Evolutionary conservation across 2,888 invertebrate genomes (phyloP), one percentile per base, ranked within the genome.

Genomic region (Nomada ruficornis): DNA sequence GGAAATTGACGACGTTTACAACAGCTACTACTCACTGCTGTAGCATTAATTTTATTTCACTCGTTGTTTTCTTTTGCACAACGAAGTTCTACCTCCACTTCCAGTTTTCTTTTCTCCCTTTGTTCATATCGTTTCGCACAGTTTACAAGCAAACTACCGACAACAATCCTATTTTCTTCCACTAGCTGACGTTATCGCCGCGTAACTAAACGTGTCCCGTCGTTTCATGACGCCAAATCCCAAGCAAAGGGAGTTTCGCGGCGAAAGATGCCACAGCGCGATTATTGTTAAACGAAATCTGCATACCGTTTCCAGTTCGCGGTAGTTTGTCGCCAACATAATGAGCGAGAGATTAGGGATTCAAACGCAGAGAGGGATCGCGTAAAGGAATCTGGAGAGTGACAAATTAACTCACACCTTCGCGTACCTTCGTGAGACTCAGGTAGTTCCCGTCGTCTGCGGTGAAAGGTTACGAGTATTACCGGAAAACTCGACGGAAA

Each of bases 381-480:
- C 36, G 36, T 71, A 65, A 69, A 76, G 69, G 82, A 77, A 70
- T 59, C 75, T 44, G 60, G 71, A 55, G 64, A 72, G 80, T 80
- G 83, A 86, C 81, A 77, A 84, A 84, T 88, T 86, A 88, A 77
- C 83, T 83, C 63, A 65, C 76, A 63, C 60, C 55, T 77, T 36
- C 55, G 47, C 42, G n/a, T 18, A 47, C 80, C 79, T 80, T 72
- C 77, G 77, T 67, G 85, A 70, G 79, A 85, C 79, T 75, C 75
- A 63, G 71, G 57, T 82, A 72, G 47, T 54, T 69, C 55, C 29
- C 60, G 23, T 55, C 73, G 23, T 54, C 70, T 67, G 47, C 26
- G 62, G 74, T 52, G 59, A 78, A 77, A 71, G 80, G 57, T 63
- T 52, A 15, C 55, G 67, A 65, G 54, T 55, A 74, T 74, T 76